Percentiles rank a stretch among this genome's conserved stretches.
These are phyloP conservation scores for Etia nguti DNA, from an alignment of 2,113 vertebrate genomes.

Conservation along the genomic window DNA sequence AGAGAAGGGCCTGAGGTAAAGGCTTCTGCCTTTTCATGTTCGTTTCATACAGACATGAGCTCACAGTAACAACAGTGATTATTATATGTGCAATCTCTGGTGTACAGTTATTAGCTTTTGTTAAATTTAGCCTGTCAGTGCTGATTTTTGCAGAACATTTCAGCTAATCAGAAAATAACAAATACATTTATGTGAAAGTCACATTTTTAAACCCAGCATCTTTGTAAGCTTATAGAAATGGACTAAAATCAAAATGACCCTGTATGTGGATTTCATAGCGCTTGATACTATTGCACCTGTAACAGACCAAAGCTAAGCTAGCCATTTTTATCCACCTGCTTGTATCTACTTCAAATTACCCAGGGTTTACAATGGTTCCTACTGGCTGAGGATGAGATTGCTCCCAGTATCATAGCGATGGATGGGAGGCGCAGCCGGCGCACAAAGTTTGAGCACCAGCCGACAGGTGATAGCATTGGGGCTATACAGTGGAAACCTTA, in stretches of 20 bases:
- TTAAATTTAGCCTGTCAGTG: neutral
- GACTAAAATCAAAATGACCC: neutral
- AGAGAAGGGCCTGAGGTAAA: constrained; percentile 92
- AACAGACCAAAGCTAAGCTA: neutral
- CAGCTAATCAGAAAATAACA: neutral
- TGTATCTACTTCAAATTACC: neutral
- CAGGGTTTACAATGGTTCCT: constrained; percentile 92
- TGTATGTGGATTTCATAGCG: neutral
- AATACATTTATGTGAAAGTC: neutral
- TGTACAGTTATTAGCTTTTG: neutral
- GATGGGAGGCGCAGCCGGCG: constrained; percentile 84
- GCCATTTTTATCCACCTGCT: neutral
- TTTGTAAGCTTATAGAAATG: neutral
- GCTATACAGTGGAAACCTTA: constrained; percentile 74
- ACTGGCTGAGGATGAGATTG: constrained; percentile 84
- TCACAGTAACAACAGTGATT: neutral
- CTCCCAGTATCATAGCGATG: constrained; percentile 83
- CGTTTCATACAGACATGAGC: neutral
- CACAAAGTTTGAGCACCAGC: constrained; percentile 72
- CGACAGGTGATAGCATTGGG: constrained; percentile 58
- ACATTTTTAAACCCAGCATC: neutral
- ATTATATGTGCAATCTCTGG: neutral
- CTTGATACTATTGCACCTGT: neutral
- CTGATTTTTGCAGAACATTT: neutral
- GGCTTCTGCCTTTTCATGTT: neutral